phyloP scores from a whole-genome alignment of 2,888 invertebrate genomes.

The Cistogaster globosa region DNA sequence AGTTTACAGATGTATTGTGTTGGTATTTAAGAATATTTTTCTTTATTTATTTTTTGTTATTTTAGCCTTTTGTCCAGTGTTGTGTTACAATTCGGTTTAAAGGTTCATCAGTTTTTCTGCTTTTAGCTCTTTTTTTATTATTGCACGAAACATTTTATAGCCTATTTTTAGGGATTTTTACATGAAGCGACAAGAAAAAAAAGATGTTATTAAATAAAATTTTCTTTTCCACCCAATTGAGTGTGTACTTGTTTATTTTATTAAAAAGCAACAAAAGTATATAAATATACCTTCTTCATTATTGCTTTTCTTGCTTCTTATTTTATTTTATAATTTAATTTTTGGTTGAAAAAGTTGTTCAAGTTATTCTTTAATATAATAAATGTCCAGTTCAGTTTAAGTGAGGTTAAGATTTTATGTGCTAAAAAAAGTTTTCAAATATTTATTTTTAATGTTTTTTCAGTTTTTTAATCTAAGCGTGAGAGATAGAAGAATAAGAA shows the following conservation, averaged over 20 bases:
- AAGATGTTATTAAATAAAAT: conserved; percentile 35
- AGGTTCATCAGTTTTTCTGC: conserved; percentile 42
- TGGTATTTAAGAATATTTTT: conserved; percentile 1
- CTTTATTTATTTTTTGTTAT: conserved; percentile 1
- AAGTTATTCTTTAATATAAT: conserved; percentile 1
- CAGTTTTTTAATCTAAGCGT: too few species aligned
- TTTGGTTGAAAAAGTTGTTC: neutral
- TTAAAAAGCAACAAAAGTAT: neutral
- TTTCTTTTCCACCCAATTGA: conserved; percentile 62
- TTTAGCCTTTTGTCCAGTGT: conserved; percentile 34
- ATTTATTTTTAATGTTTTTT: too few species aligned
- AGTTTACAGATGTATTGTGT: neutral
- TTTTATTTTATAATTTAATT: neutral
- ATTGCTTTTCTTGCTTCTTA: neutral
- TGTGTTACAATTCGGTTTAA: conserved; percentile 27
- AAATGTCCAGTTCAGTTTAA: neutral
- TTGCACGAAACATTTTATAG: conserved; percentile 1
- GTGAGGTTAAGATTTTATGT: neutral
- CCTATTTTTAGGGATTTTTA: conserved; percentile 26
- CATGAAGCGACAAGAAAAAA: neutral
- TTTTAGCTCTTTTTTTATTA: neutral
- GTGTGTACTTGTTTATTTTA: conserved; percentile 39
- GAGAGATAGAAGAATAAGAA: too few species aligned
- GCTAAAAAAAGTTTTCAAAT: too few species aligned
- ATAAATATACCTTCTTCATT: conserved; percentile 13